Evolutionary conservation across 1,140 invertebrate species (phyloP).

Genomic region (Drosophila tsacasi): DNA sequence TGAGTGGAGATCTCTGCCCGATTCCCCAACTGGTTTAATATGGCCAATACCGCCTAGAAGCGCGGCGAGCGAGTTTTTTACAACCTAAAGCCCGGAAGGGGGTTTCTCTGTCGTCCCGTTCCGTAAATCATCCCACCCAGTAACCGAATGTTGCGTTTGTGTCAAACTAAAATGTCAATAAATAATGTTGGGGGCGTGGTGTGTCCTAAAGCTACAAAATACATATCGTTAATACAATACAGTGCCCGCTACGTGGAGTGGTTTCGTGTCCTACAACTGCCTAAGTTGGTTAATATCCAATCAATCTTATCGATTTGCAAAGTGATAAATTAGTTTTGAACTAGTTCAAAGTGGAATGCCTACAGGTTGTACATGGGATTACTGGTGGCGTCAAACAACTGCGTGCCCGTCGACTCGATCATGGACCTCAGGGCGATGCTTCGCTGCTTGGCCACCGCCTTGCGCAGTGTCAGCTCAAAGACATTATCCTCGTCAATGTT

Average conservation of each 20-base stretch:
- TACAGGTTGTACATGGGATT: conserved; percentile 84
- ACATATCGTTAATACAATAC: conserved; percentile 33
- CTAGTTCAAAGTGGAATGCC: conserved; percentile 48
- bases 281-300: conserved; percentile 62
- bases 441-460: conserved; percentile 81
- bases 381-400: conserved; percentile 81
- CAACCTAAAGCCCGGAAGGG: conserved; percentile 36
- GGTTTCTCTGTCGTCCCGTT: conserved; percentile 28
- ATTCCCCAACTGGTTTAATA: conserved; percentile 53
- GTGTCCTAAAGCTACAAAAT: conserved; percentile 38
- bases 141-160: conserved; percentile 67
- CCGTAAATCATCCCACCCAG: conserved; percentile 47
- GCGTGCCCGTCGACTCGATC: conserved; percentile 84
- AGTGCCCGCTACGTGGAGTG: conserved; percentile 32
- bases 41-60: conserved; percentile 64
- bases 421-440: conserved; percentile 80
- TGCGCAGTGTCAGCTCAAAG: conserved; percentile 76
- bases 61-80: conserved; percentile 26
- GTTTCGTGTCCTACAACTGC: conserved; percentile 11
- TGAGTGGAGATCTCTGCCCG: background rate
- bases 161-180: conserved; percentile 63
- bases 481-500: conserved; percentile 84
- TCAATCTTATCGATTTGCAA: conserved; percentile 71
- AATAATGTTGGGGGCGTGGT: conserved; percentile 35
- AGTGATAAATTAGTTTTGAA: conserved; percentile 59